Evolutionary conservation across 23 tunicate genomes (phyloP).

Genomic region (Trididemnum nubilum): DNA sequence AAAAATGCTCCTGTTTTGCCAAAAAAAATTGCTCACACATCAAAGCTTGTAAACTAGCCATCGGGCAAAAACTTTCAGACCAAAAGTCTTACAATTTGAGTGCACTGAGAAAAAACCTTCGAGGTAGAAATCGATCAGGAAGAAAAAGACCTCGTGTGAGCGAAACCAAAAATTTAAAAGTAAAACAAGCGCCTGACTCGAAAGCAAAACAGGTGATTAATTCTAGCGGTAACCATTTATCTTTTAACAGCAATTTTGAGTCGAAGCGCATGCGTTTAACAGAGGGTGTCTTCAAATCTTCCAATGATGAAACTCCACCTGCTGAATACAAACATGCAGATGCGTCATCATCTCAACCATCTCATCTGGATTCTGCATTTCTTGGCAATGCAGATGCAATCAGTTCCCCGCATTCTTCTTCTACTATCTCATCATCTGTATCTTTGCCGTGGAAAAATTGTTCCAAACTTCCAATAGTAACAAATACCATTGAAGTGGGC

Average conservation of each 20-base stretch:
- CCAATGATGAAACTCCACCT: too few relatives aligned
- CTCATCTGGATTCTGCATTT: too few relatives aligned
- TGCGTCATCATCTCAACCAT: too few relatives aligned
- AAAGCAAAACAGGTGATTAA: not conserved
- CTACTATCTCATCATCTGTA: too few relatives aligned
- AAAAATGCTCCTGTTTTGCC: not conserved
- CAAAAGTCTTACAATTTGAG: not conserved
- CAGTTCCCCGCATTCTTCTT: too few relatives aligned
- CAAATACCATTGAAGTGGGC: not conserved
- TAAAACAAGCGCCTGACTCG: not conserved
- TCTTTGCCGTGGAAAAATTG: not conserved
- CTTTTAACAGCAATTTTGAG: too few relatives aligned
- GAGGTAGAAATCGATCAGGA: not conserved
- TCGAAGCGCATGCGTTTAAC: too few relatives aligned
- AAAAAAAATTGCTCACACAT: not conserved
- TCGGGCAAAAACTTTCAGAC: not conserved
- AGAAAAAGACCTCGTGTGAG: not conserved
- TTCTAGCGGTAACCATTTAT: too few relatives aligned
- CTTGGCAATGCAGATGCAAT: too few relatives aligned
- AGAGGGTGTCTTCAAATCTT: too few relatives aligned
- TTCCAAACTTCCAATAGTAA: not conserved
- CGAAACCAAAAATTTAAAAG: not conserved
- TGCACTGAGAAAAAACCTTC: not conserved
- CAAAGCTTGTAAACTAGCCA: not conserved
- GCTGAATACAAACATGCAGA: too few relatives aligned